phyloP scores from a whole-genome alignment of 2,113 vertebrate genomes.

The Esox niger region DNA sequence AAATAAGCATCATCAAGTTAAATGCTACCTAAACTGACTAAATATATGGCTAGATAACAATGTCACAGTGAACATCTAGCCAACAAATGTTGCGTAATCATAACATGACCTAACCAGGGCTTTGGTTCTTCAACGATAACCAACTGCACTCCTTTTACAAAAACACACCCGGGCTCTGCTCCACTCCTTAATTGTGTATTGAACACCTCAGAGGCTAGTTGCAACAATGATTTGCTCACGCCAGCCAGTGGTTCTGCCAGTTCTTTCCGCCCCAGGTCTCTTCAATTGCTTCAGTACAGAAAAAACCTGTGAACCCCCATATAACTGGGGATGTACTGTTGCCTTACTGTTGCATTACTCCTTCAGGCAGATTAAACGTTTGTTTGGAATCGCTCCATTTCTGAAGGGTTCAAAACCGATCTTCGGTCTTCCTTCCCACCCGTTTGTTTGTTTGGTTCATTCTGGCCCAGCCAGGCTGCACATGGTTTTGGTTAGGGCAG shows the following conservation, averaged over 20 bases:
- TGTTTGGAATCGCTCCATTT: neutral
- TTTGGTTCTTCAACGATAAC: too few relatives aligned
- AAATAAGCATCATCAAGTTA: too few relatives aligned
- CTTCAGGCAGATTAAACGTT: constrained; percentile 9
- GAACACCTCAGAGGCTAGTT: too few relatives aligned
- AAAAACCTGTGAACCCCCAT: neutral
- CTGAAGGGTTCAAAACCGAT: constrained; percentile 7
- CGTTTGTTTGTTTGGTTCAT: neutral
- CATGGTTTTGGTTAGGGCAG: constrained; percentile 33
- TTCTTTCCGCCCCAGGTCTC: neutral
- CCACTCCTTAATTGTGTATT: too few relatives aligned
- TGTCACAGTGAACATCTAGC: too few relatives aligned
- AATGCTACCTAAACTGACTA: too few relatives aligned
- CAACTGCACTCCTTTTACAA: too few relatives aligned
- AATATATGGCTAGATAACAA: too few relatives aligned
- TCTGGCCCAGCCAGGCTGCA: constrained; percentile 12
- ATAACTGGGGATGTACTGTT: constrained; percentile 2
- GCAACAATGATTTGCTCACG: too few relatives aligned
- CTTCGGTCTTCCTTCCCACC: neutral
- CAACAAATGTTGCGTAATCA: too few relatives aligned
- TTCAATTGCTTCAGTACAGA: neutral
- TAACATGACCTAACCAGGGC: too few relatives aligned
- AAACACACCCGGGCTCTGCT: too few relatives aligned
- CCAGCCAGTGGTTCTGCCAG: neutral
- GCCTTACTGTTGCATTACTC: neutral